Evolutionary conservation across 2,888 invertebrate species (phyloP).

Genomic region (Callosobruchus maculatus): DNA sequence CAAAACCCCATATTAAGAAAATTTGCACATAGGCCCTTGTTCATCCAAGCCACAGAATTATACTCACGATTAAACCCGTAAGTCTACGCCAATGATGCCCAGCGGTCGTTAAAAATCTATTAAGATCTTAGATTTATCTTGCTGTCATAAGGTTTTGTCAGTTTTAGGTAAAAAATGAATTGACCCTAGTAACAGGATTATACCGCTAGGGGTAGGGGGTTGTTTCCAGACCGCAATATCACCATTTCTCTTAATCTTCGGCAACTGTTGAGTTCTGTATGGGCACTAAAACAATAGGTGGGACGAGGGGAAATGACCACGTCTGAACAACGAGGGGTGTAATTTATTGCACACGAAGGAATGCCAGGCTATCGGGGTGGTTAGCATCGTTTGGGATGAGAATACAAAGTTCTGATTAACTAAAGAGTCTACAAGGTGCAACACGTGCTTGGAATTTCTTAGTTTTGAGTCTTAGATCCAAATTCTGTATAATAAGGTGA

Average conservation of each 20-base stretch:
- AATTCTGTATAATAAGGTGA: no score
- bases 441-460: no score
- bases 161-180: slow-evolving; percentile 34
- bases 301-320: neutral
- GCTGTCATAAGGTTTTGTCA: slow-evolving; percentile 33
- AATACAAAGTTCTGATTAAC: neutral
- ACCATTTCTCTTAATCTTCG: slow-evolving; percentile 17
- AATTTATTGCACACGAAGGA: neutral
- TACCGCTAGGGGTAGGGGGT: neutral
- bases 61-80: no score
- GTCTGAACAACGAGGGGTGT: neutral
- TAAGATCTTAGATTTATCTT: slow-evolving; percentile 33
- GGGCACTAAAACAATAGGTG: neutral
- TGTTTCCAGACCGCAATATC: slow-evolving; percentile 11
- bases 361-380: neutral
- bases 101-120: slow-evolving; percentile 39
- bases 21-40: no score
- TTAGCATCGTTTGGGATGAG: neutral
- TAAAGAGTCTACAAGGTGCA: no score
- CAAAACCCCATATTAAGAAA: no score
- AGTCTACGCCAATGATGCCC: slow-evolving; percentile 9
- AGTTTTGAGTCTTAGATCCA: no score
- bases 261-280: slow-evolving; percentile 6
- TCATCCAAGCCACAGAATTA: no score
- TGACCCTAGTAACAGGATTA: slow-evolving; percentile 19